Evolutionary conservation across 2,888 invertebrate genomes (phyloP).

Genomic region (Sinopyrophorus schimmeli): DNA sequence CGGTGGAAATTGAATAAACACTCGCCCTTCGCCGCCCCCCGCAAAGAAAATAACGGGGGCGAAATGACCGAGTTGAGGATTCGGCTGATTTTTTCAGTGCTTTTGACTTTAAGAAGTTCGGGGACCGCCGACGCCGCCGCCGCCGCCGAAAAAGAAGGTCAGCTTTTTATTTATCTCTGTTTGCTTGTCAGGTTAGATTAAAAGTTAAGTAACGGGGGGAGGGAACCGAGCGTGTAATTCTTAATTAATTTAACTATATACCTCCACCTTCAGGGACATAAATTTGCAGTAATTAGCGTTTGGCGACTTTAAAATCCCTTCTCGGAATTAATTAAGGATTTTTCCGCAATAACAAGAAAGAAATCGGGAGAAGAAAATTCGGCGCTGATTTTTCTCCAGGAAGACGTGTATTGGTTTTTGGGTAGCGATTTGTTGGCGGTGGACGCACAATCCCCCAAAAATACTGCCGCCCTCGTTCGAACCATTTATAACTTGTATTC

Average conservation of each 20-base stretch:
- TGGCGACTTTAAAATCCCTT: slow-evolving; percentile 26
- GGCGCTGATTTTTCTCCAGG: background rate
- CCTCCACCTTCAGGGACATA: slow-evolving; percentile 32
- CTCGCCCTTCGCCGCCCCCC: too few relatives aligned
- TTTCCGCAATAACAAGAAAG: background rate
- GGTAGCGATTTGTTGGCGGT: slow-evolving; percentile 6
- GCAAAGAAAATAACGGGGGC: too few relatives aligned
- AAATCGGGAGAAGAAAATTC: slow-evolving; percentile 1
- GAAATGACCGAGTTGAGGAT: slow-evolving; percentile 23
- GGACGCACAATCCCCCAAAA: too few relatives aligned
- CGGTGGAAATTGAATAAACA: too few relatives aligned
- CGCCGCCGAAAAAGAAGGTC: slow-evolving; percentile 37
- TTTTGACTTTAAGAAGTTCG: slow-evolving; percentile 22
- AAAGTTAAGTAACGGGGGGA: slow-evolving; percentile 33
- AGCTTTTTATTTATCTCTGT: slow-evolving; percentile 29
- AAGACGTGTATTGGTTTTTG: slow-evolving; percentile 4
- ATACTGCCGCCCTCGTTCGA: slow-evolving; percentile 1
- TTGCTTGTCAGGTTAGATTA: slow-evolving; percentile 32
- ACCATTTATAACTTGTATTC: slow-evolving; percentile 1
- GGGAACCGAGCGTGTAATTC: slow-evolving; percentile 34
- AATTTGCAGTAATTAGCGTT: slow-evolving; percentile 34
- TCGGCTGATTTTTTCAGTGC: slow-evolving; percentile 24
- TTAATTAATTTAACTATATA: slow-evolving; percentile 37
- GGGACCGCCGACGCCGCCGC: slow-evolving; percentile 26
- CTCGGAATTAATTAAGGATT: slow-evolving; percentile 25